Base-by-base conservation (phyloP, 2,797 vertebrate genomes). In the Coccyzus lansbergi region DNA sequence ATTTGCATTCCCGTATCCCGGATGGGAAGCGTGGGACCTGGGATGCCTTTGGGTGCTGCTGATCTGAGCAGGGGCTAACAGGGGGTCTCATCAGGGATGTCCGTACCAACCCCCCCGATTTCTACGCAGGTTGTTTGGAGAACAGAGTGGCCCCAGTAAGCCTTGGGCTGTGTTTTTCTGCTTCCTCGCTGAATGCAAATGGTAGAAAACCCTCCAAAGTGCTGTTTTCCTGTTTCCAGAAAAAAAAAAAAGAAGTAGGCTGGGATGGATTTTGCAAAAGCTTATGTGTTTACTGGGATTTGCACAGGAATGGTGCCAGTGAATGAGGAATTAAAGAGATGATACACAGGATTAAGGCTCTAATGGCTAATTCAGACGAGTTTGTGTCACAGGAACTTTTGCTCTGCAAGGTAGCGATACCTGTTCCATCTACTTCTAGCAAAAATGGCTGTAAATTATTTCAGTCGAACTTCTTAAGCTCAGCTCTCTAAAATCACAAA, bases 1-100 rank as follows among this genome's bases (percentile, higher is more conserved):
- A 0, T 34, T 7, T 1, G 38, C 29, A 2, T 56, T 38, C 13
- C 0, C 53, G 7, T 20, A 6, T 42, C 69, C 24, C 21, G 0
- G 2, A 10, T 4, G 52, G n/a, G 38, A 31, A 3, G 8, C 0
- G 3, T 4, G 67, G 62, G 12, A 53, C 58, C 40, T 5, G 26
- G 18, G 6, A 5, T 1, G 6, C 17, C 48, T 25, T 18, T 19
- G 12, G 10, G 9, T 18, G 49, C 3, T 25, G 21, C 6, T 16
- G 26, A 18, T 9, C 26, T 0, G 0, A 0, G 4, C 8, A 15
- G 74, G 38, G 15, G 40, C 40, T 60, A 2, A 3, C 48, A n/a
- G n/a, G 3, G n/a, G 4, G 17, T 26, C 49, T 55, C 29, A 4
- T 14, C 6, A 3, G 42, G 6, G 56, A 4, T 12, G 29, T 7